Percentiles rank a stretch among this genome's conserved stretches.
phyloP scores from a whole-genome alignment of 1,140 invertebrate genomes.

The Lepeophtheirus salmonis region DNA sequence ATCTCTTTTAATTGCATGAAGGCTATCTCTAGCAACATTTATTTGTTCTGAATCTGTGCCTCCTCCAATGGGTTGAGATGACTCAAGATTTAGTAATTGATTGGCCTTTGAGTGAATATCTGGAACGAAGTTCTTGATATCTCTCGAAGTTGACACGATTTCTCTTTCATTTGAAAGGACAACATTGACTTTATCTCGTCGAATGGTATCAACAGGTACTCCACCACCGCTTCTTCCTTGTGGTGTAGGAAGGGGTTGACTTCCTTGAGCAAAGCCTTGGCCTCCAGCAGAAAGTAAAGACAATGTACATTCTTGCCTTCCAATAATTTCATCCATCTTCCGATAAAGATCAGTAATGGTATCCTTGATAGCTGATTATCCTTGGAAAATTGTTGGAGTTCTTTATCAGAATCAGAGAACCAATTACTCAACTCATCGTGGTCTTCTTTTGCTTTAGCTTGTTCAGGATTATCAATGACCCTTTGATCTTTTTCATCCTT shows the following conservation, averaged over 20 bases:
- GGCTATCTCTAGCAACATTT: slow-evolving; percentile 39
- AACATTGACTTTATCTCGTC: slow-evolving; percentile 63
- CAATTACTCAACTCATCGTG: slow-evolving; percentile 64
- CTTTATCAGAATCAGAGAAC: slow-evolving; percentile 68
- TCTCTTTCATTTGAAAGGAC: slow-evolving; percentile 62
- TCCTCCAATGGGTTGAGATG: slow-evolving; percentile 29
- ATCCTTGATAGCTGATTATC: slow-evolving; percentile 59
- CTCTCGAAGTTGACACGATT: slow-evolving; percentile 49
- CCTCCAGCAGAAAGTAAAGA: slow-evolving; percentile 39
- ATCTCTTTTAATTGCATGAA: slow-evolving; percentile 57
- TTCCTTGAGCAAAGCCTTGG: slow-evolving; percentile 16
- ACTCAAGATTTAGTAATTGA: slow-evolving; percentile 25
- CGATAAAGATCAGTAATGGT: slow-evolving; percentile 49
- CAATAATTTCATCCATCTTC: slow-evolving; percentile 77
- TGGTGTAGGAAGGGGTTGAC: slow-evolving; percentile 15
- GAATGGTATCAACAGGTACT: slow-evolving; percentile 31
- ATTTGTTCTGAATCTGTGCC: slow-evolving; percentile 20
- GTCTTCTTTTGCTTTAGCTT: slow-evolving; percentile 31
- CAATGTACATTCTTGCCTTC: slow-evolving; percentile 55
- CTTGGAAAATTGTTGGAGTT: slow-evolving; percentile 79
- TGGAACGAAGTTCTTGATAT: slow-evolving; percentile 47
- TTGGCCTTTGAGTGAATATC: slow-evolving; percentile 45
- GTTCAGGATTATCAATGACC: slow-evolving; percentile 28
- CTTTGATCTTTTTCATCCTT: slow-evolving; percentile 82
- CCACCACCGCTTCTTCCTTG: slow-evolving; percentile 17